Evolutionary conservation across 1,140 invertebrate genomes (phyloP).

Genomic region (Neuroterus valhalla): DNA sequence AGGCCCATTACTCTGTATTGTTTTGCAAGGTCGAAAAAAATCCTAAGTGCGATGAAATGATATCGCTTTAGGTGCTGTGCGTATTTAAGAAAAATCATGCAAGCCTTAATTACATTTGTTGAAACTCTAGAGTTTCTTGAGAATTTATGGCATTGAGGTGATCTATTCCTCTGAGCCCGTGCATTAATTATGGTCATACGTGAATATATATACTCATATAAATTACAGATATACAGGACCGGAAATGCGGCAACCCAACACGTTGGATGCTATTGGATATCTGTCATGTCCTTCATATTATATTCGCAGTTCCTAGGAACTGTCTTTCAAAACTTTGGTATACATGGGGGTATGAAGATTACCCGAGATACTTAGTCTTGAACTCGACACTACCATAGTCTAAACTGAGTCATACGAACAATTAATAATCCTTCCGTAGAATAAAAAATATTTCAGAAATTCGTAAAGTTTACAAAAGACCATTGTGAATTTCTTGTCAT

Average conservation of each 20-base stretch:
- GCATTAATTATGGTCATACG: slow-evolving; percentile 8
- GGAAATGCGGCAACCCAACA: slow-evolving; percentile 20
- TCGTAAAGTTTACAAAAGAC: too few species aligned
- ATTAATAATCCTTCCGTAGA: not conserved
- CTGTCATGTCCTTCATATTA: slow-evolving; percentile 24
- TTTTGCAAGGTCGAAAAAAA: too few species aligned
- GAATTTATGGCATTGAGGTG: slow-evolving; percentile 15
- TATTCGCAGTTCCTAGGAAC: slow-evolving; percentile 16
- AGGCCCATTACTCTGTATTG: too few species aligned
- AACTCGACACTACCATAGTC: not conserved
- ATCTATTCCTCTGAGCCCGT: slow-evolving; percentile 10
- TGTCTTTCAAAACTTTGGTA: slow-evolving; percentile 25
- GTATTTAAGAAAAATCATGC: not conserved
- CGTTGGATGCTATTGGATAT: slow-evolving; percentile 19
- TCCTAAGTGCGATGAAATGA: too few species aligned
- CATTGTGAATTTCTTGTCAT: slow-evolving; percentile 1
- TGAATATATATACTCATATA: slow-evolving; percentile 17
- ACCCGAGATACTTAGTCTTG: slow-evolving; percentile 2
- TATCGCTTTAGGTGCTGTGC: too few species aligned
- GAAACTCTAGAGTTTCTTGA: slow-evolving; percentile 15
- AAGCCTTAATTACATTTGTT: not conserved
- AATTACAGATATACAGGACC: slow-evolving; percentile 26
- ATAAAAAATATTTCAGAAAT: not conserved
- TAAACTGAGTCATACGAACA: not conserved
- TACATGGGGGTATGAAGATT: too few species aligned